phyloP scores from a whole-genome alignment of 1,140 invertebrate species.

The Mamestra configurata region DNA sequence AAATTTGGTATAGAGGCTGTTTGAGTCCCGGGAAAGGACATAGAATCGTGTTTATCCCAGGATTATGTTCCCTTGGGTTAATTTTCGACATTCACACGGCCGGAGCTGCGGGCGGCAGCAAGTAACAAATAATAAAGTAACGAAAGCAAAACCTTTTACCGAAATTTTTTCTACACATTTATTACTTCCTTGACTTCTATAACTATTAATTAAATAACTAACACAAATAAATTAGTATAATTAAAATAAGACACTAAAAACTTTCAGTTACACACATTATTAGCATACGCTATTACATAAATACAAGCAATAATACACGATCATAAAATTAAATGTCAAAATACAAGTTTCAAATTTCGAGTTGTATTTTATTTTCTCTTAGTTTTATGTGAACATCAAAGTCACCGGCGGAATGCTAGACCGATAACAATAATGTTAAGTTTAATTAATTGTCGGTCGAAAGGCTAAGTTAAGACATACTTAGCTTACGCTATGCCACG shows the following conservation, averaged over 20 bases:
- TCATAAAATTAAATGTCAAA: neutral
- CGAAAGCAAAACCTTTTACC: neutral
- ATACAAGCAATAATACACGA: neutral
- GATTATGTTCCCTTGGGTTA: no score
- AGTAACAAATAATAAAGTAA: no score
- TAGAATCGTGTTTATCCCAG: no score
- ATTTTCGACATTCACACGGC: no score
- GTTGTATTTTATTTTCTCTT: neutral
- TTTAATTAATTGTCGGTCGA: conserved; percentile 29
- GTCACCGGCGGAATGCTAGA: conserved; percentile 3
- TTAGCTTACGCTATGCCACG: conserved; percentile 22
- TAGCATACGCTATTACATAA: conserved; percentile 2
- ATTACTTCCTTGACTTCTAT: neutral
- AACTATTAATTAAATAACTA: conserved; percentile 17
- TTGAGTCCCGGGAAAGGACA: no score
- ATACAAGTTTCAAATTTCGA: conserved; percentile 10
- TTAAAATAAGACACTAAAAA: neutral
- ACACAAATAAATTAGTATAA: conserved; percentile 21
- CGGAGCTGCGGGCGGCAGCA: no score
- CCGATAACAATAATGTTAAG: conserved; percentile 24
- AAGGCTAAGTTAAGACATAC: neutral
- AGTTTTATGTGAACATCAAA: conserved; percentile 29
- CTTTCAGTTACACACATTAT: conserved; percentile 6
- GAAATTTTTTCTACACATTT: neutral
- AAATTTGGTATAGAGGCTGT: no score